Evolutionary conservation across 2,797 vertebrate species (phyloP), one percentile per base, ranked within the genome.

Genomic region (Erethizon dorsatum): DNA sequence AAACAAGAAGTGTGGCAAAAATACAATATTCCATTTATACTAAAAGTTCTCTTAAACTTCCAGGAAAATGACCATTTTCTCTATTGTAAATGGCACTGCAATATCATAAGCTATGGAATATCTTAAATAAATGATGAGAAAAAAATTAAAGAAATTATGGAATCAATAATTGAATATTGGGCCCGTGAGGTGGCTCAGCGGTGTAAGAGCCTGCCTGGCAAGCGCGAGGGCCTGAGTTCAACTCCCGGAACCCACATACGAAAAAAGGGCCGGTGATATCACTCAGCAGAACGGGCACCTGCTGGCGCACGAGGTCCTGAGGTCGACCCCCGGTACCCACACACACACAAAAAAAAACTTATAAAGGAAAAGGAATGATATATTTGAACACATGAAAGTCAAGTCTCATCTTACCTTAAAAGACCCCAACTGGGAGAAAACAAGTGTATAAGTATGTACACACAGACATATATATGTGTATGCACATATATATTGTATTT

Each of bases 101-200:
- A 50, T 47, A 28, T 22, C 41, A 47, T 96, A n/a, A 80, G 90
- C 90, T 57, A 56, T 13, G 67, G 87, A 89, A 88, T 8, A 3
- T 92, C 71, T 57, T 26, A 96, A 3, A 28, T 33, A 96, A 92
- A 65, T 0, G 90, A 45, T 37, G 63, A 96, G 37, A 95, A 96
- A 96, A 80, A 98, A 93, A 93, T 87, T 88, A 67, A 96, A 93
- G 54, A 95, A 94, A 78, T 95, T 91, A 61, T 88, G 57, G 37
- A 78, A 83, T n/a, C 17, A 37, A 69, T 67, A 59, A 83, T 18
- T 54, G 22, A 90, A 75, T 65, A 45, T 57, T 41, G 37, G 37
- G 37, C 37, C 37, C 37, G 2, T 41, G 37, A 41, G 37, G 37
- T 41, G 37, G 37, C 37, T 41, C 37, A 41, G 37, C 37, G 37